Evolutionary conservation across 2,113 vertebrate species (phyloP).

Genomic region (Ariopsis seemanni): DNA sequence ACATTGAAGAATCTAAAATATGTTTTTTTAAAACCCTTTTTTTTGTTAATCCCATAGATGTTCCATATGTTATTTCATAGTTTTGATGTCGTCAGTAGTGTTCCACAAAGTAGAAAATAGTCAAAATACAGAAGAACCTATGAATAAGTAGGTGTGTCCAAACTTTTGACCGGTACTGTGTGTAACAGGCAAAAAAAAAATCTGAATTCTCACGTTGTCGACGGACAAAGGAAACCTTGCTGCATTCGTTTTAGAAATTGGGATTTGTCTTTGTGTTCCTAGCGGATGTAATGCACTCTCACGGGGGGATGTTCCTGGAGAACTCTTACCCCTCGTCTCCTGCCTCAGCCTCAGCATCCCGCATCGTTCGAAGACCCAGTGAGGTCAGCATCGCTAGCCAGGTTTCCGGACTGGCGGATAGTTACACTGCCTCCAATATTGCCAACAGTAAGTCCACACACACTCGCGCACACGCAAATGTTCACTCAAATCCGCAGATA

Average conservation of each 20-base stretch:
- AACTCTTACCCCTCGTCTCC: constrained; percentile 70
- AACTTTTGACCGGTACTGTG: no score
- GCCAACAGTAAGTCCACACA: constrained; percentile 86
- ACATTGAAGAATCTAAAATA: no score
- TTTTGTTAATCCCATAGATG: no score
- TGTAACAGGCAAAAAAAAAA: no score
- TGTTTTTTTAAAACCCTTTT: no score
- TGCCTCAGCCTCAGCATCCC: constrained; percentile 74
- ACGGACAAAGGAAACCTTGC: background rate
- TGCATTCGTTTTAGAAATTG: background rate
- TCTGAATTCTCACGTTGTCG: background rate
- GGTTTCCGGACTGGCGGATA: constrained; percentile 90
- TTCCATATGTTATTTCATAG: no score
- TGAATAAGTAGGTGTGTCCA: no score
- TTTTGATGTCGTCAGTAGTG: no score
- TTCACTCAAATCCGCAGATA: background rate
- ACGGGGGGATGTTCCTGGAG: constrained; percentile 71
- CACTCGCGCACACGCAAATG: background rate
- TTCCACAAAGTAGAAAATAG: no score
- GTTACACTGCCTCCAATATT: constrained; percentile 89
- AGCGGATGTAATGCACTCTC: constrained; percentile 72
- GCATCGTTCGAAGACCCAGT: constrained; percentile 82
- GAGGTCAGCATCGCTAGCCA: constrained; percentile 96
- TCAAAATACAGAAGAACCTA: no score
- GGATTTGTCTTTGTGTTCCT: constrained; percentile 25